These are phyloP conservation scores for Pomatostomus ruficeps DNA, from an alignment of 2,113 vertebrate genomes.

Conservation along the genomic window DNA sequence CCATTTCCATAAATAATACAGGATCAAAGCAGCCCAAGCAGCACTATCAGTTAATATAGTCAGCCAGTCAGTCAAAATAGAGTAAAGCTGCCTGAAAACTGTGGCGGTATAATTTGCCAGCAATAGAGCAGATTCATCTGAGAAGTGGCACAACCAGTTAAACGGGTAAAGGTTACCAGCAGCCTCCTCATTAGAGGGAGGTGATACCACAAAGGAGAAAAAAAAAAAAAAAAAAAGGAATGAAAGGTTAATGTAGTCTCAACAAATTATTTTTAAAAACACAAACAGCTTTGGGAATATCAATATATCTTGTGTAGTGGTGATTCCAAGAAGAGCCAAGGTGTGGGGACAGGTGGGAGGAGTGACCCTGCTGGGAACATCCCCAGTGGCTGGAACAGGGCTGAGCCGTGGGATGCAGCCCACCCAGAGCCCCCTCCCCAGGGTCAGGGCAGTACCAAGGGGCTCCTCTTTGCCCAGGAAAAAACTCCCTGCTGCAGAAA, in stretches of 20 bases:
- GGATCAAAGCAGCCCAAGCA: constrained; percentile 61
- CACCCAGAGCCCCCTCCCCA: background rate
- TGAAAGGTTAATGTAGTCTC: background rate
- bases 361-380: accelerated
- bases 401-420: background rate
- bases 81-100: constrained; percentile 50
- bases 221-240: background rate
- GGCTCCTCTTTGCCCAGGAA: background rate
- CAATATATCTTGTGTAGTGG: background rate
- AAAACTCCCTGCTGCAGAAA: background rate
- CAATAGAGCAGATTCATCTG: constrained; percentile 31
- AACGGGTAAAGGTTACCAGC: background rate
- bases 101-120: background rate
- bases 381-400: background rate
- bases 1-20: constrained; percentile 65
- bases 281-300: background rate
- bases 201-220: background rate
- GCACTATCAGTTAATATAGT: constrained; percentile 46
- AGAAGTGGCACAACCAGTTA: constrained; percentile 35
- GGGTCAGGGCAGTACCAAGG: background rate
- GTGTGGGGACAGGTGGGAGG: background rate
- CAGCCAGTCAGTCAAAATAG: constrained; percentile 51
- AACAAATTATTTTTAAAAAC: background rate
- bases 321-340: background rate
- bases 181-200: background rate